Evolutionary conservation across 1,140 invertebrate genomes (phyloP).

Genomic region (Cyclargus thomasi): DNA sequence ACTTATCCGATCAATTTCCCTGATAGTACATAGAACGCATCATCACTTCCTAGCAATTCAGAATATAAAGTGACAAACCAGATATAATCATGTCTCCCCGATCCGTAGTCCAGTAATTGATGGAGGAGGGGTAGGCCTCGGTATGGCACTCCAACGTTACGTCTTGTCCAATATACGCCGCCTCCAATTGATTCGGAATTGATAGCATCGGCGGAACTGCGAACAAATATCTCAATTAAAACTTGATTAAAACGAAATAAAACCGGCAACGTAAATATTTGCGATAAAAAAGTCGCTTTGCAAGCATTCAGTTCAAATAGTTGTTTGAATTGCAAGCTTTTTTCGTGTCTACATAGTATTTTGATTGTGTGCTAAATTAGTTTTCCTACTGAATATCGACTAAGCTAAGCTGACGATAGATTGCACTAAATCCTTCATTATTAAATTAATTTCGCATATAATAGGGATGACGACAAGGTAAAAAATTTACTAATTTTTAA

Average conservation of each 20-base stretch:
- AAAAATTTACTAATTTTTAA: no score
- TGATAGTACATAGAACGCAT: background rate
- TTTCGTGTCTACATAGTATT: background rate
- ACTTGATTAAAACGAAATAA: conserved; percentile 22
- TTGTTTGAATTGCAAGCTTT: background rate
- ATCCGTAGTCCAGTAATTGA: conserved; percentile 92
- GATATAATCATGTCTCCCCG: conserved; percentile 91
- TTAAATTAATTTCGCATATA: no score
- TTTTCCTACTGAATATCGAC: background rate
- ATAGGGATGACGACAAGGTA: no score
- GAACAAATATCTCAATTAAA: conserved; percentile 27
- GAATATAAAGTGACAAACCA: conserved; percentile 76
- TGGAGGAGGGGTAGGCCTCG: conserved; percentile 91
- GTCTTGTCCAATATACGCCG: conserved; percentile 87
- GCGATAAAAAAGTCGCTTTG: background rate
- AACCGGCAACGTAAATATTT: background rate
- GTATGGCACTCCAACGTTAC: conserved; percentile 89
- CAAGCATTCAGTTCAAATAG: background rate
- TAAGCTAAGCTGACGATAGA: no score
- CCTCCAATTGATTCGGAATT: conserved; percentile 90
- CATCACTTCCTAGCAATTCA: background rate
- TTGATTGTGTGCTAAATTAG: background rate
- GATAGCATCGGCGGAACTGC: conserved; percentile 91
- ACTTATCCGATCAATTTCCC: no score
- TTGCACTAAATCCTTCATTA: no score